phyloP scores from a whole-genome alignment of 2,797 vertebrate genomes.

The Knipowitschia caucasica region DNA sequence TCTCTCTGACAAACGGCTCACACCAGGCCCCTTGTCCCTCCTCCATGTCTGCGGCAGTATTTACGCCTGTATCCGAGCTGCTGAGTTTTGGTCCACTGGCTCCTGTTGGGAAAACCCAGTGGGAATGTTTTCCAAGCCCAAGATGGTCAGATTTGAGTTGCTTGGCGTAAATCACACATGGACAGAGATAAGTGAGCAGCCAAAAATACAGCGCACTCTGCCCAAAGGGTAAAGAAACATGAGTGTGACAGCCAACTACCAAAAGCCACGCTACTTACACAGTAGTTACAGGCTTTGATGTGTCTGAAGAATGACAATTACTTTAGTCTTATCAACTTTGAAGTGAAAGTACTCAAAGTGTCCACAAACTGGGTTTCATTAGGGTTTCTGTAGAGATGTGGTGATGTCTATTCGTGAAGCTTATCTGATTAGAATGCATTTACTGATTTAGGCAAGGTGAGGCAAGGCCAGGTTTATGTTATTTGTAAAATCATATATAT shows the following conservation, averaged over 20 bases:
- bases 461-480: too few species aligned
- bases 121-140: slow-evolving; percentile 76
- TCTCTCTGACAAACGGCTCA: background rate
- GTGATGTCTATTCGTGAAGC: background rate
- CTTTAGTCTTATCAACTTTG: slow-evolving; percentile 5
- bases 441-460: too few species aligned
- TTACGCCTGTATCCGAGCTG: slow-evolving; percentile 41
- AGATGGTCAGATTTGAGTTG: slow-evolving; percentile 73
- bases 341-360: slow-evolving; percentile 2
- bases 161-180: slow-evolving; percentile 57
- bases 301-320: background rate
- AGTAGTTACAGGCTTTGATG: background rate
- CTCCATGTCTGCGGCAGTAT: slow-evolving; percentile 26
- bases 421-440: background rate
- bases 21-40: background rate
- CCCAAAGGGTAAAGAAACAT: slow-evolving; percentile 25
- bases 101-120: slow-evolving; percentile 50
- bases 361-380: background rate
- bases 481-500: too few species aligned
- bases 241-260: slow-evolving; percentile 17
- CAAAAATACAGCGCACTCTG: slow-evolving; percentile 40
- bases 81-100: slow-evolving; percentile 47
- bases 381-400: background rate
- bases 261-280: background rate
- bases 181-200: slow-evolving; percentile 52